Evolutionary conservation across 2,113 vertebrate genomes (phyloP).

Genomic region (Passer domesticus): DNA sequence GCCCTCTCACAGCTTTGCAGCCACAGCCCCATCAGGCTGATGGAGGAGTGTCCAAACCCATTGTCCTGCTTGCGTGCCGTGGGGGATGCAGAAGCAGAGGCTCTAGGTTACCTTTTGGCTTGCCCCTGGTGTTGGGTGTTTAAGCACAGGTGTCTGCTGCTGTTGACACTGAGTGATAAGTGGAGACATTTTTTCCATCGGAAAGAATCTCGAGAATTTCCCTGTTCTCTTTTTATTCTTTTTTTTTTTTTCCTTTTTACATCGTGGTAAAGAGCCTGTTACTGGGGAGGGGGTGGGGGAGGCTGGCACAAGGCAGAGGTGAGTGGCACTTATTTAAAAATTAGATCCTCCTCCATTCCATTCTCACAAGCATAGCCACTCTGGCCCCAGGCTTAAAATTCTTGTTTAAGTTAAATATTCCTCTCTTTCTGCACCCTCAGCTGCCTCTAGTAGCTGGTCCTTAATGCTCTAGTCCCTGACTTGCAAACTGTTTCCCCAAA

Average conservation of each 20-base stretch:
- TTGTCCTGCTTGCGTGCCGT: rapidly evolving
- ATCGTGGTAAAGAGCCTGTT: neutral
- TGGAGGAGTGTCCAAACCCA: neutral
- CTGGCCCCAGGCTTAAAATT: neutral
- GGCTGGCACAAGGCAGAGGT: neutral
- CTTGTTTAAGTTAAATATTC: neutral
- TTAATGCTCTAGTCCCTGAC: neutral
- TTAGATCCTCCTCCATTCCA: neutral
- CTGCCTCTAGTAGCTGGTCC: neutral
- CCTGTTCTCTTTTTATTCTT: constrained; percentile 28
- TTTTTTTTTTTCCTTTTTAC: neutral
- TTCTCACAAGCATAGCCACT: neutral
- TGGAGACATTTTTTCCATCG: constrained; percentile 62
- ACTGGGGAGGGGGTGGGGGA: neutral
- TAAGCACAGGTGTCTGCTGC: constrained; percentile 57
- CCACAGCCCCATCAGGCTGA: rapidly evolving
- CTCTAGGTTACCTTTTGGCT: constrained; percentile 43
- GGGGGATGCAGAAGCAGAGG: neutral
- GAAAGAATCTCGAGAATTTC: constrained; percentile 74
- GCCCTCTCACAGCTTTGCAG: neutral
- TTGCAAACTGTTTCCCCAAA: neutral
- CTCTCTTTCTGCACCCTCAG: neutral
- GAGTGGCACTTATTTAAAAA: neutral
- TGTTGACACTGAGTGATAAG: constrained; percentile 68
- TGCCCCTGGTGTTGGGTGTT: neutral